Percentiles rank a stretch among this genome's conserved stretches.
Evolutionary conservation across 2,888 invertebrate species (phyloP).

Genomic region (Ennomos quercinarius): DNA sequence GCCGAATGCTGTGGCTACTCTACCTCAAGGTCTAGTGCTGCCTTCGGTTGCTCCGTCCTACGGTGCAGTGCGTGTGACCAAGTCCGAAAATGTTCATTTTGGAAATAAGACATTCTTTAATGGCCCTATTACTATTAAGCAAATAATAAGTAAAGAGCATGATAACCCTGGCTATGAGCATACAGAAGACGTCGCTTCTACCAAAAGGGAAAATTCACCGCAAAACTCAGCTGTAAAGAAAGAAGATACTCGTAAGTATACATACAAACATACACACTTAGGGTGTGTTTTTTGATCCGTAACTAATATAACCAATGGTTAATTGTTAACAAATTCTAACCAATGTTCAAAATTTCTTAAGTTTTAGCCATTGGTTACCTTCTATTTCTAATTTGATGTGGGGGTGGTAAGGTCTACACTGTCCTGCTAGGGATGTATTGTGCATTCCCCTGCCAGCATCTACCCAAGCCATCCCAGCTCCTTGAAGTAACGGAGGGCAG

Average conservation of each 20-base stretch:
- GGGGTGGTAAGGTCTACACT: too few relatives aligned
- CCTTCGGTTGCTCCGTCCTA: constrained; percentile 58
- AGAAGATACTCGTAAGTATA: constrained; percentile 40
- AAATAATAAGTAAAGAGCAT: constrained; percentile 82
- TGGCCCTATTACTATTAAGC: constrained; percentile 92
- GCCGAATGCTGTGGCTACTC: constrained; percentile 45
- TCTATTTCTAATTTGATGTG: too few relatives aligned
- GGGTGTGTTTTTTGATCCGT: too few relatives aligned
- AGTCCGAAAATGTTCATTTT: constrained; percentile 90
- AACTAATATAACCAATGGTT: too few relatives aligned
- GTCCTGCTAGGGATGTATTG: too few relatives aligned
- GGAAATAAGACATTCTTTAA: constrained; percentile 92
- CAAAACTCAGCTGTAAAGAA: constrained; percentile 28
- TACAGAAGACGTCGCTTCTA: constrained; percentile 50
- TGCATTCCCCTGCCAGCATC: too few relatives aligned
- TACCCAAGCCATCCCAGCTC: too few relatives aligned
- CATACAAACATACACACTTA: too few relatives aligned
- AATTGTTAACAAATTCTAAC: too few relatives aligned
- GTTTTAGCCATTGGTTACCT: too few relatives aligned
- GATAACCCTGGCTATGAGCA: constrained; percentile 66
- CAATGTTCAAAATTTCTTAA: too few relatives aligned
- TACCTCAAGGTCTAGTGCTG: constrained; percentile 56
- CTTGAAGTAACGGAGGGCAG: too few relatives aligned
- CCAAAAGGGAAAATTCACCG: constrained; percentile 16
- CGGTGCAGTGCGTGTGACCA: constrained; percentile 87